Percentiles rank a stretch among this genome's conserved stretches.
Conservation (phyloP, 2,797 vertebrate genomes). For the Botia kubotai region DNA sequence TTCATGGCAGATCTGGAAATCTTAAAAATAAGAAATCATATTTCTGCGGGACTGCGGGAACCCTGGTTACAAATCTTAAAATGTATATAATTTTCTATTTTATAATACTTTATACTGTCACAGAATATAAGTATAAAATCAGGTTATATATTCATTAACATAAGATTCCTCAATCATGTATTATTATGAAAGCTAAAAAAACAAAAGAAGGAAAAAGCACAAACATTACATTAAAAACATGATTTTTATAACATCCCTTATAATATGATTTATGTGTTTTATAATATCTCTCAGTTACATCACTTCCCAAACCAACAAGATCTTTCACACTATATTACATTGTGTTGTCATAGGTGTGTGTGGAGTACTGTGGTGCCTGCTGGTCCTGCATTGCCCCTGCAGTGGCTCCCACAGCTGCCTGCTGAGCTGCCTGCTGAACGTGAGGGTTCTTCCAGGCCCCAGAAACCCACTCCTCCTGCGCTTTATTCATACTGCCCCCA, state of each 20-base stretch:
- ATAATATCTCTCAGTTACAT: neutral
- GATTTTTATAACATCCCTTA: neutral
- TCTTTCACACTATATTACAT: slow-evolving; percentile 72
- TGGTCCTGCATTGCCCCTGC: slow-evolving; percentile 83
- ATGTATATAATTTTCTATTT: too few species aligned
- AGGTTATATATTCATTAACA: too few species aligned
- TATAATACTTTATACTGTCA: too few species aligned
- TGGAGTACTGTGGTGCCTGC: slow-evolving; percentile 83
- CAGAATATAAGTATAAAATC: too few species aligned
- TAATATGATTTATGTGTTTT: too few species aligned
- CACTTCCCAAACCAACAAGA: neutral
- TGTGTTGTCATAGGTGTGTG: slow-evolving; percentile 84
- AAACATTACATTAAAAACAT: neutral
- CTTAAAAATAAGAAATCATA: too few species aligned
- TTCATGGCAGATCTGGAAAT: too few species aligned
- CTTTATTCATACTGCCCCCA: slow-evolving; percentile 92
- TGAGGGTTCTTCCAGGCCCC: slow-evolving; percentile 98
- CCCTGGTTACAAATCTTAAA: too few species aligned
- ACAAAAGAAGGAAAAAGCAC: neutral
- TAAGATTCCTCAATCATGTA: too few species aligned
- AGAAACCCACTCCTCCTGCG: slow-evolving; percentile 95
- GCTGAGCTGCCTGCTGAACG: slow-evolving; percentile 90
- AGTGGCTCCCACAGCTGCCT: slow-evolving; percentile 87
- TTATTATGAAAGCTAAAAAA: neutral
- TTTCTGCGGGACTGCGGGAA: too few species aligned